Conservation (phyloP, 2,113 vertebrate genomes). For the Psettodes erumei region DNA sequence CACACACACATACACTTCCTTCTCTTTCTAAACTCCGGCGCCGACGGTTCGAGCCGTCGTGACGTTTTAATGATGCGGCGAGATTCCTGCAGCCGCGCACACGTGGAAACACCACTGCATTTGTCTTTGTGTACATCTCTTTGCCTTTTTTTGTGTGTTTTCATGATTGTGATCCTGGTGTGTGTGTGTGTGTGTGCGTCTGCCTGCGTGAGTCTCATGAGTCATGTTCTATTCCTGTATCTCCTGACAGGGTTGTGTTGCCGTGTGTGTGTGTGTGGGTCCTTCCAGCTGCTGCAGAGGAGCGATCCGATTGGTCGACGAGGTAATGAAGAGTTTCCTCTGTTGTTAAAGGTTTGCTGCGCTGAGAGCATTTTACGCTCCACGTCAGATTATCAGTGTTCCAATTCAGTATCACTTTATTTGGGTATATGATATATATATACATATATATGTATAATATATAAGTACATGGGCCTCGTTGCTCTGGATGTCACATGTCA, state of each 20-base stretch:
- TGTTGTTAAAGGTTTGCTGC: neutral
- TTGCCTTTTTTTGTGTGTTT: too few species aligned
- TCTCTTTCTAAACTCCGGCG: neutral
- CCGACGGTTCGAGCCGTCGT: too few species aligned
- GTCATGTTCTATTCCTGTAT: slow-evolving; percentile 54
- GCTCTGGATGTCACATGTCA: too few species aligned
- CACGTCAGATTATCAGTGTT: too few species aligned
- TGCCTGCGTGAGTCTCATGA: slow-evolving; percentile 10
- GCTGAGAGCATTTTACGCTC: neutral
- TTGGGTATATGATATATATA: too few species aligned
- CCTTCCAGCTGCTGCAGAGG: slow-evolving; percentile 15
- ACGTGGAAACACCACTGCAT: too few species aligned
- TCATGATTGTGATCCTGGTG: neutral
- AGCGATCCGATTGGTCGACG: slow-evolving; percentile 9
- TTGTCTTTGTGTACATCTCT: neutral
- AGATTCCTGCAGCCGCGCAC: too few species aligned
- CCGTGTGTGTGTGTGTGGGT: neutral
- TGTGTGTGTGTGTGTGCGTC: neutral
- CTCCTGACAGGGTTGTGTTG: slow-evolving; percentile 4
- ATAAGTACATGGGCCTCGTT: too few species aligned
- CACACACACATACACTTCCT: neutral
- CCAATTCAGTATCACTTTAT: too few species aligned
- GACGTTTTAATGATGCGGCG: too few species aligned
- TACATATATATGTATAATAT: too few species aligned
- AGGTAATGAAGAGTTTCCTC: neutral